Evolutionary conservation across 2,797 vertebrate genomes (phyloP), one percentile per base, ranked within the genome.

Genomic region (Rhyacichthys aspro): DNA sequence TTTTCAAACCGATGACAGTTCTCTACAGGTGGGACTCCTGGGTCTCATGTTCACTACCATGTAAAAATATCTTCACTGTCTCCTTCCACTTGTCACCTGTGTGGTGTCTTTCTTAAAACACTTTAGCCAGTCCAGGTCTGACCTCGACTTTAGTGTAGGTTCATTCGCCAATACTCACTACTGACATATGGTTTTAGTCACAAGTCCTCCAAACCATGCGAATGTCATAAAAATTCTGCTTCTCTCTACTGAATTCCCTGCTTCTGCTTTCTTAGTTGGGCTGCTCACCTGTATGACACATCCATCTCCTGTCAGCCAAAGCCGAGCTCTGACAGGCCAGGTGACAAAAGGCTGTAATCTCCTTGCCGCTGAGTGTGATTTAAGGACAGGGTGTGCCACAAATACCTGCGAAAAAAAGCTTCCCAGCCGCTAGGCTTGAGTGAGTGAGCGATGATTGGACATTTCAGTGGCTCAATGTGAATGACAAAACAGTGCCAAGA

Each of bases 311-410:
- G 79, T 88, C 84, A 81, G 70, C 68, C 55, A 0, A 32, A 70
- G 60, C 75, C 59, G 23, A 54, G 74, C 83, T 84, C 74, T 75
- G 78, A 82, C 85, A 86, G 79, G 76, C 79, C 63, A 86, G 86
- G 87, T 86, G 89, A 89, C 90, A 89, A 90, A 87, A 91, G 86
- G 76, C 85, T 90, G 78, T 90, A 89, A 92, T 90, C 88, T 90
- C 82, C 71, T 48, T 17, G 33, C 76, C 46, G 74, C 72, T 0
- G 39, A 67, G 79, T 82, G 82, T 69, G 78, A 83, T 84, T 89
- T 87, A 77, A 81, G 59, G 70, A 75, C 79, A 63, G 85, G 88
- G 83, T 77, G 86, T 88, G 90, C 89, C 85, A 81, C 72, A 85
- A 86, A 90, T 88, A 83, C 83, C 69, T 87, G 83, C 36, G 62